Base-by-base conservation (phyloP, 2,113 vertebrate genomes). In the Cynopterus brachyotis region DNA sequence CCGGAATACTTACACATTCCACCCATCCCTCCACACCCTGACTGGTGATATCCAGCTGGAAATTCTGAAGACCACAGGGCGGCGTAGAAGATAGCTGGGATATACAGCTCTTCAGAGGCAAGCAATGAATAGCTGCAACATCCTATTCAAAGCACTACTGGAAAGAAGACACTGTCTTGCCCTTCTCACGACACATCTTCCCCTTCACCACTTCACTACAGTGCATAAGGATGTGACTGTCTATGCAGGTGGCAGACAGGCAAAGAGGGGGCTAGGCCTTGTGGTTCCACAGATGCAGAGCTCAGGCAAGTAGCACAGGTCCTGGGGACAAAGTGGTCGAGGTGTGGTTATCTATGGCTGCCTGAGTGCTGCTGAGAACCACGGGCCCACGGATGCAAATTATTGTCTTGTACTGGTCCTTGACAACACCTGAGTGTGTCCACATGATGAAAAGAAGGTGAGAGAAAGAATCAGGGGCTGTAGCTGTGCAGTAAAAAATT, bases 401-500 rank as follows among this genome's bases (percentile, higher is more conserved):
- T 91, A 96, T 20, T 95, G 92, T 42, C 57, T 95, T 97, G 95
- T 96, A 95, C 89, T 59, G 94, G 90, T 97, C 97, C 97, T 95
- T 96, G 94, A 97, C 97, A 97, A 97, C 97, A 94, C 76, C 76
- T 83, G 75, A 87, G 89, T 55, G 86, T 97, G 96, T 95, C 98
- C 96, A 67, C 64, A 0, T 55, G 89, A 97, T 95, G 96, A 95
- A 96, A 93, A 96, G 59, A 94, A 97, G 96, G 92, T 85, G 92
- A 96, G 60, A 94, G 94, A 97, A 94, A 80, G 50, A 42, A 53
- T 32, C 9, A 2, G 78, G 66, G 95, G 96, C 70, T 91, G 94
- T 94, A 94, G 81, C 35, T 87, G 93, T 62, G 85, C 76, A 95
- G 97, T 96, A 97, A 97, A 98, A 98, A 97, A 94, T 93, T 96